A percentile compares a stretch with the other conserved stretches of the same genome.
phyloP scores from a whole-genome alignment of 2,888 invertebrate genomes.

The Eubasilissa splendida region DNA sequence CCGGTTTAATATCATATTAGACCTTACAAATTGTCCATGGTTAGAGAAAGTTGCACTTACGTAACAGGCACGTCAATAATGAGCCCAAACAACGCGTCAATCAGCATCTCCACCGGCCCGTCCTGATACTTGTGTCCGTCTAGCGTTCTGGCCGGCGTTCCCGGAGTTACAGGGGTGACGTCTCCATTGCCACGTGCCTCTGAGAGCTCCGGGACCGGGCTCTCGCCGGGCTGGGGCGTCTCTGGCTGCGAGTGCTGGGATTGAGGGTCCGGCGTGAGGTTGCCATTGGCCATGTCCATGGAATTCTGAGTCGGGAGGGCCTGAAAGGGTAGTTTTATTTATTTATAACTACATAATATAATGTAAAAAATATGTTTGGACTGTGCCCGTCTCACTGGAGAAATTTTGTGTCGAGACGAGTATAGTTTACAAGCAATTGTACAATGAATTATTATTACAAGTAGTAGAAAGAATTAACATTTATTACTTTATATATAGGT shows the following conservation, averaged over 20 bases:
- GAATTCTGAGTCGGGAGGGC: not conserved
- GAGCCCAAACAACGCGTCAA: constrained; percentile 84
- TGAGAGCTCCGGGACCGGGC: not conserved
- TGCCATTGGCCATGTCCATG: not conserved
- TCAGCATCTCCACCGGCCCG: constrained; percentile 78
- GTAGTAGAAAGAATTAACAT: too few species aligned
- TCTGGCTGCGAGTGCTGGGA: not conserved
- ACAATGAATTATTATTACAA: too few species aligned
- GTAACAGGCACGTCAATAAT: constrained; percentile 87
- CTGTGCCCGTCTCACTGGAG: too few species aligned
- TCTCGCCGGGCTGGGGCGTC: too few species aligned
- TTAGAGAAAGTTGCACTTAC: constrained; percentile 68
- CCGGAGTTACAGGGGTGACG: not conserved
- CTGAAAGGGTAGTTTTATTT: not conserved
- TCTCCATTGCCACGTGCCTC: not conserved
- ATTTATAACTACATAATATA: too few species aligned
- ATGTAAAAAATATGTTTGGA: too few species aligned
- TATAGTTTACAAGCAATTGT: too few species aligned
- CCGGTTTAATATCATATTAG: too few species aligned
- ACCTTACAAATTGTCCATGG: too few species aligned
- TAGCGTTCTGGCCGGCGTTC: not conserved
- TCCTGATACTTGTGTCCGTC: constrained; percentile 45
- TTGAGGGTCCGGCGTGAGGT: not conserved
- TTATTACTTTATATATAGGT: too few species aligned
- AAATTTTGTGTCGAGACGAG: too few species aligned